These are phyloP conservation scores for Pogonognathellus flavescens DNA, from an alignment of 1,140 invertebrate species.

Conservation along the genomic window DNA sequence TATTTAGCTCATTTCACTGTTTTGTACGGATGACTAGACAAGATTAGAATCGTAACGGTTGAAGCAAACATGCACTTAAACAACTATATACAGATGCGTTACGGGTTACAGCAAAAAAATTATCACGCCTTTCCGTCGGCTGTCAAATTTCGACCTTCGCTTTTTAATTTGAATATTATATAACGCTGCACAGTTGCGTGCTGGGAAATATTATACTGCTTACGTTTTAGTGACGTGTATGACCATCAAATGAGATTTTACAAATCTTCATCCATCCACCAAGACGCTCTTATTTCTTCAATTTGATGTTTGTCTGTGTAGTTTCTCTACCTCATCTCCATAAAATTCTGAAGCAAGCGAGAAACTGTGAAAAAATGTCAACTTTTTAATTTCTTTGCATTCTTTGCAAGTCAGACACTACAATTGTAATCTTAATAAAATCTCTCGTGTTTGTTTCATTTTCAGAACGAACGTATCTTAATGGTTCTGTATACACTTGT, in stretches of 20 bases:
- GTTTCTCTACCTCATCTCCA: conserved; percentile 12
- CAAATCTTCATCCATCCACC: not conserved
- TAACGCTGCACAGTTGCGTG: not conserved
- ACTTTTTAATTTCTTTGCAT: conserved; percentile 35
- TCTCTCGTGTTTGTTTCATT: not conserved
- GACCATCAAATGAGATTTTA: conserved; percentile 3
- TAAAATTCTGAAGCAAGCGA: not conserved
- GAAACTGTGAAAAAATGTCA: conserved; percentile 11
- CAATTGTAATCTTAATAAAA: conserved; percentile 40
- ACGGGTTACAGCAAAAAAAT: no score
- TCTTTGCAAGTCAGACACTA: not conserved
- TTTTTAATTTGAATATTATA: conserved; percentile 4
- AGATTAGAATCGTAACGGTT: no score
- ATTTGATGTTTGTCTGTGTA: not conserved
- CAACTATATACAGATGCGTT: no score
- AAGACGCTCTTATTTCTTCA: not conserved
- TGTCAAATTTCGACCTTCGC: not conserved
- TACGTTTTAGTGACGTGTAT: not conserved
- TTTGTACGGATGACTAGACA: no score
- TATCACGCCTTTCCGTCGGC: not conserved
- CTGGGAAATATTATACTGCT: no score
- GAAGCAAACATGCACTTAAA: no score
- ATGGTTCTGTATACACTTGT: conserved; percentile 2
- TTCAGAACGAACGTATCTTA: conserved; percentile 1
- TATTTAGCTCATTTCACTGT: no score